Conservation (phyloP, 2,888 invertebrate genomes). For the Phyllotreta cruciferae region DNA sequence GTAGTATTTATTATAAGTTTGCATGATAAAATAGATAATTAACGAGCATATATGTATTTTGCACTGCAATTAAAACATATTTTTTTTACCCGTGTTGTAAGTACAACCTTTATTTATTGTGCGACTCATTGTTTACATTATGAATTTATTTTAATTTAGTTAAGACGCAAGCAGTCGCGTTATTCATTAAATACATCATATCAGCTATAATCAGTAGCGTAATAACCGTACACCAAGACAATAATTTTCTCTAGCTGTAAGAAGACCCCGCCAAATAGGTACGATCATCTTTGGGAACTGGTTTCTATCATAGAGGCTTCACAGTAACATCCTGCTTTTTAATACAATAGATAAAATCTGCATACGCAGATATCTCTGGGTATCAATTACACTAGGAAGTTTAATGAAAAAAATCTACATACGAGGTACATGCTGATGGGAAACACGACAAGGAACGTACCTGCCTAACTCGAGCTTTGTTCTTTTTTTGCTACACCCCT, state of each 20-base stretch:
- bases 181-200: slow-evolving; percentile 8
- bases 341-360: slow-evolving; percentile 36
- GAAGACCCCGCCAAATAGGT: slow-evolving; percentile 6
- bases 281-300: slow-evolving; percentile 18
- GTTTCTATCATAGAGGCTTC: slow-evolving; percentile 12
- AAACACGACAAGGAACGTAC: slow-evolving; percentile 37
- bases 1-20: too few species aligned
- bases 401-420: slow-evolving; percentile 44
- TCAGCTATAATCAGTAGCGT: not conserved
- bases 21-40: too few species aligned
- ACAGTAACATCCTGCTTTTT: slow-evolving; percentile 23
- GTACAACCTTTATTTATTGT: too few species aligned
- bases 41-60: too few species aligned
- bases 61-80: too few species aligned
- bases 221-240: not conserved
- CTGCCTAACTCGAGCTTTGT: slow-evolving; percentile 33
- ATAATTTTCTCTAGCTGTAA: slow-evolving; percentile 7
- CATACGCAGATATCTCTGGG: slow-evolving; percentile 31
- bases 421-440: slow-evolving; percentile 36
- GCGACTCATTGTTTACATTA: too few species aligned
- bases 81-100: too few species aligned
- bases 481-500: slow-evolving; percentile 41
- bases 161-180: not conserved
- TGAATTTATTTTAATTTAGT: too few species aligned
- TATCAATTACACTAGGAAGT: slow-evolving; percentile 44